phyloP scores from a whole-genome alignment of 2,888 invertebrate species.

The Microdon myrmicae region DNA sequence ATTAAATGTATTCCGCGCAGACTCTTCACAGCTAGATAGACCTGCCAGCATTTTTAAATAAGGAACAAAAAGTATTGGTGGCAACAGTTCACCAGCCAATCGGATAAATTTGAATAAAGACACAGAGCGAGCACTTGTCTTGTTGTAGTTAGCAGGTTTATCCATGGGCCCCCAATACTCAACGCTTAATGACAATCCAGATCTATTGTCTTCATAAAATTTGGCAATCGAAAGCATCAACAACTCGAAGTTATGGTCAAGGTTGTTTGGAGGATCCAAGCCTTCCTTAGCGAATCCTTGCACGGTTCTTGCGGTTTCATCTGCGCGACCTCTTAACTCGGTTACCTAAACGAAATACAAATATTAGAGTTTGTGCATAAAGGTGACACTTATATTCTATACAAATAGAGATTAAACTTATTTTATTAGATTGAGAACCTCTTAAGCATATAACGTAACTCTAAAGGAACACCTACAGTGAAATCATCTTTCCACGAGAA shows the following conservation, averaged over 20 bases:
- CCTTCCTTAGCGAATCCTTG: slow-evolving; percentile 81
- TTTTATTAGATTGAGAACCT: not conserved
- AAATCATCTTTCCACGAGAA: no score
- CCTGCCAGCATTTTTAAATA: slow-evolving; percentile 89
- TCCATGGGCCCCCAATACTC: slow-evolving; percentile 79
- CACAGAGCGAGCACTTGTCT: slow-evolving; percentile 74
- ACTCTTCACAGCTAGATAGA: slow-evolving; percentile 78
- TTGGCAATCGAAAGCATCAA: slow-evolving; percentile 81
- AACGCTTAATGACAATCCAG: slow-evolving; percentile 75
- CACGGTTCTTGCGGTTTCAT: slow-evolving; percentile 86
- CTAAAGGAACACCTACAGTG: no score
- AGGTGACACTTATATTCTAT: not conserved
- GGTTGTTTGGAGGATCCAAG: slow-evolving; percentile 76
- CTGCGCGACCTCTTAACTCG: slow-evolving; percentile 83
- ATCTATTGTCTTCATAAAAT: slow-evolving; percentile 81
- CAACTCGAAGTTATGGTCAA: slow-evolving; percentile 84
- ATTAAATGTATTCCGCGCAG: slow-evolving; percentile 82
- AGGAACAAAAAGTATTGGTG: slow-evolving; percentile 84
- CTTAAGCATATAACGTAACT: not conserved
- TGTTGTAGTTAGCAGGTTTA: slow-evolving; percentile 54
- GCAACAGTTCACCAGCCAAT: slow-evolving; percentile 85
- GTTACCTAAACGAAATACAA: slow-evolving; percentile 68
- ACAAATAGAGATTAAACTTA: not conserved
- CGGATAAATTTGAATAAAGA: slow-evolving; percentile 91
- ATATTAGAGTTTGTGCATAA: not conserved